phyloP scores from a whole-genome alignment of 2,113 vertebrate species.

The Ptyas mucosa region DNA sequence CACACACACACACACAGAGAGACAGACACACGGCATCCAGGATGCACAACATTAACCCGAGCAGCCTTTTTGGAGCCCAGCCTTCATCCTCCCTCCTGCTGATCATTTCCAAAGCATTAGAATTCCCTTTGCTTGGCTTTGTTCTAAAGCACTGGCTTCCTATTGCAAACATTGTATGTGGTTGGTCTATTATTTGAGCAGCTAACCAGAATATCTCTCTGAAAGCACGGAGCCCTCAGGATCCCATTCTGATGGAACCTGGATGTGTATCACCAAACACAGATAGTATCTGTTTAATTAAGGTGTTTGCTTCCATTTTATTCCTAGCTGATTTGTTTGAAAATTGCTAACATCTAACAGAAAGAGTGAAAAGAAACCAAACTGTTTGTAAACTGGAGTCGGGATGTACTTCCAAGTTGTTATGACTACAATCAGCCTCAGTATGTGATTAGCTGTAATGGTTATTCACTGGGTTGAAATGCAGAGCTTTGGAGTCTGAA shows the following conservation, averaged over 20 bases:
- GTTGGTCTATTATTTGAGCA: not conserved
- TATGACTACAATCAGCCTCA: not conserved
- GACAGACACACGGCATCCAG: conserved; percentile 53
- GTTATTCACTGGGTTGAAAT: not conserved
- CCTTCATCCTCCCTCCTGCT: not conserved
- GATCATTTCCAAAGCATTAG: not conserved
- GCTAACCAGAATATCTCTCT: not conserved
- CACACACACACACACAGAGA: conserved; percentile 50
- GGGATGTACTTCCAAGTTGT: not conserved
- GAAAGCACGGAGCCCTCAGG: not conserved
- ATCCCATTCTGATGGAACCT: not conserved
- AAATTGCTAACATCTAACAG: not conserved
- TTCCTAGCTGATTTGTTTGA: not conserved
- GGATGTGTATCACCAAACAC: not conserved
- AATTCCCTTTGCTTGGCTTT: conserved; percentile 15
- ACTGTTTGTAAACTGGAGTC: not conserved
- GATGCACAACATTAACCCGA: conserved; percentile 54
- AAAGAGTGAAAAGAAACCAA: not conserved
- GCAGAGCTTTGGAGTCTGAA: not conserved
- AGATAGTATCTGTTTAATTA: not conserved
- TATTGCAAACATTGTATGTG: not conserved
- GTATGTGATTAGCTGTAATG: not conserved
- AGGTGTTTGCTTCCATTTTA: not conserved
- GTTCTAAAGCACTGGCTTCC: not conserved
- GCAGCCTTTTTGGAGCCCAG: conserved; percentile 48